Conservation (phyloP, 2,113 vertebrate species). For the Turnix velox region DNA sequence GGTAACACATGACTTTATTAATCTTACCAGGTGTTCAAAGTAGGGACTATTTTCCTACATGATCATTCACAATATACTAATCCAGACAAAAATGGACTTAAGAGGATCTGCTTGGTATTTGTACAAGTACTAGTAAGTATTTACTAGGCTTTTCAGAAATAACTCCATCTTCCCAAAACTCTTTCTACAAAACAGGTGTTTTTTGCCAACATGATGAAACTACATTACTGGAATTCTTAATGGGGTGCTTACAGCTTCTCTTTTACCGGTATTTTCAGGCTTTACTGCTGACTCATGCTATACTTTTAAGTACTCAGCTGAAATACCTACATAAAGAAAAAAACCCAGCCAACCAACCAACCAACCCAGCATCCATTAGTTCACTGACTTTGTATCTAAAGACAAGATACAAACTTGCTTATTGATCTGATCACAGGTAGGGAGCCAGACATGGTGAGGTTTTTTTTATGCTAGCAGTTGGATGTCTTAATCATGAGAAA, state of each 20-base stretch:
- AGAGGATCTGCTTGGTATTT: not conserved
- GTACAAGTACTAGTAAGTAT: not conserved
- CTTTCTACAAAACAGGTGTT: not conserved
- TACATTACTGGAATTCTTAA: constrained; percentile 9
- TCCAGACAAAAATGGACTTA: not conserved
- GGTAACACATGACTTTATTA: not conserved
- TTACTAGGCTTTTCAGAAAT: not conserved
- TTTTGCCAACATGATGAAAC: not conserved
- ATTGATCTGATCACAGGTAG: not conserved
- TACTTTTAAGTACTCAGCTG: not conserved
- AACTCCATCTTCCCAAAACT: not conserved
- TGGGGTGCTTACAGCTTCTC: not conserved
- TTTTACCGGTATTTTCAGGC: constrained; percentile 12
- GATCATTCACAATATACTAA: not conserved
- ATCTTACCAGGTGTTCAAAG: not conserved
- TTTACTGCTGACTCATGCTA: constrained; percentile 12
- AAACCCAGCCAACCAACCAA: not conserved
- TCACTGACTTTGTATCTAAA: not conserved
- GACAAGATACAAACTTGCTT: not conserved
- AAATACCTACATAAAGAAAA: constrained; percentile 2
- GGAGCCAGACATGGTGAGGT: not conserved
- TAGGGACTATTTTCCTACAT: not conserved
- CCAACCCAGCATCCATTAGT: not conserved
- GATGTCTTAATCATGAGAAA: not conserved
- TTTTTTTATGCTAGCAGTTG: not conserved